phyloP scores from a whole-genome alignment of 2,113 vertebrate genomes.

The Odontophorus gujanensis region DNA sequence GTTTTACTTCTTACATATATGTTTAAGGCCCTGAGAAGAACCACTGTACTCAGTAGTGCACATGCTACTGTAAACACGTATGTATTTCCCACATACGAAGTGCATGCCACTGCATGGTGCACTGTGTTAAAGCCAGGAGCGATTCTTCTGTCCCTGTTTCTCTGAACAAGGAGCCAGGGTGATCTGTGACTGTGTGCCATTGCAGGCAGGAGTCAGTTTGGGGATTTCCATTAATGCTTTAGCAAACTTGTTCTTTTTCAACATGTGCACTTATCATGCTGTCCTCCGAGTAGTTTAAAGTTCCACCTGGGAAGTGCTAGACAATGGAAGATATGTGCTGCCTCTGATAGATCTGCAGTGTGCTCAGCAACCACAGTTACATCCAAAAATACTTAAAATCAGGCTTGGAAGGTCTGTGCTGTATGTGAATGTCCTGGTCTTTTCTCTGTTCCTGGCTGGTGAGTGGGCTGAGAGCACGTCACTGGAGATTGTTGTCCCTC shows the following conservation, averaged over 20 bases:
- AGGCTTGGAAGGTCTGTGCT: not conserved
- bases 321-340: not conserved
- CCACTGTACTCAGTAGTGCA: not conserved
- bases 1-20: not conserved
- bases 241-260: not conserved
- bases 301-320: not conserved
- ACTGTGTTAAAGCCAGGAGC: not conserved
- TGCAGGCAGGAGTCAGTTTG: not conserved
- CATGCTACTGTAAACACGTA: not conserved
- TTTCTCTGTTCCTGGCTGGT: not conserved
- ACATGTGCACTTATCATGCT: accelerated
- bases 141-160: not conserved
- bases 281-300: not conserved
- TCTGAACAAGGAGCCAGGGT: not conserved
- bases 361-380: not conserved
- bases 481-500: not conserved
- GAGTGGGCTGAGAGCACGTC: not conserved
- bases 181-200: not conserved
- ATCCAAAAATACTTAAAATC: not conserved
- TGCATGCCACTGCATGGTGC: not conserved
- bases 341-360: not conserved
- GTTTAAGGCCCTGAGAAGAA: not conserved
- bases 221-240: not conserved
- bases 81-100: accelerated
- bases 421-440: not conserved